Evolutionary conservation across 2,888 invertebrate genomes (phyloP), one percentile per base, ranked within the genome.

Genomic region (Cephus nigrinus): DNA sequence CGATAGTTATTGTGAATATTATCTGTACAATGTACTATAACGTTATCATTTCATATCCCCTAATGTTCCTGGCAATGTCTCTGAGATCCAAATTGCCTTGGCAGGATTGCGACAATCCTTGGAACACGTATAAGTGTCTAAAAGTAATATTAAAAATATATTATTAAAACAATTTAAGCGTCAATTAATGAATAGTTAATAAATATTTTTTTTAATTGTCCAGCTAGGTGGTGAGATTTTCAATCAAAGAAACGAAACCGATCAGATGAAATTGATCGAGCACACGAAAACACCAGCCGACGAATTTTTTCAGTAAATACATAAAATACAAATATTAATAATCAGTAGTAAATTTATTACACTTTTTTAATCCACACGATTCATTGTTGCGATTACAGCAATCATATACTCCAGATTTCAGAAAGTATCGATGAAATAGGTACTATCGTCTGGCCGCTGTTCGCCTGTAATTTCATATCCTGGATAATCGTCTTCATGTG

Each of bases 401-500:
- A 95, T 83, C 94, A 96, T 86, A 95, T 98, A 9, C 92, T 98
- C 30, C 94, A 95, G 87, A 94, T 97, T 88, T 96, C 97, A 0
- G 90, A 93, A 1, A 94, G 95, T 76, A 95, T 98, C 69, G 93
- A 94, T 23, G 93, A 96, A 55, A 93, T 96, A 12, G 98, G 97
- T 0, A 92, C 93, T 1, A 93, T 98, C 33, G 95, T 97, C 11
- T 97, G 96, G 96, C 96, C 96, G 1, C 92, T 98, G 74, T 95
- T 97, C 74, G 91, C 94, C 80, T 95, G 95, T 85, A 94, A 97
- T 79, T 88, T 95, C 0, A 91, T 97, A 33, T 95, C 96, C 69
- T 98, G 98, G 98, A 87, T 96, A 15, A 91, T 97, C 75, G 95
- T 97, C 23, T 98, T 96, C 91, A 92, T 97, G 76, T 97, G 97